These are phyloP conservation scores for Parapsyche elsis DNA, from an alignment of 1,140 invertebrate species.

Conservation along the genomic window DNA sequence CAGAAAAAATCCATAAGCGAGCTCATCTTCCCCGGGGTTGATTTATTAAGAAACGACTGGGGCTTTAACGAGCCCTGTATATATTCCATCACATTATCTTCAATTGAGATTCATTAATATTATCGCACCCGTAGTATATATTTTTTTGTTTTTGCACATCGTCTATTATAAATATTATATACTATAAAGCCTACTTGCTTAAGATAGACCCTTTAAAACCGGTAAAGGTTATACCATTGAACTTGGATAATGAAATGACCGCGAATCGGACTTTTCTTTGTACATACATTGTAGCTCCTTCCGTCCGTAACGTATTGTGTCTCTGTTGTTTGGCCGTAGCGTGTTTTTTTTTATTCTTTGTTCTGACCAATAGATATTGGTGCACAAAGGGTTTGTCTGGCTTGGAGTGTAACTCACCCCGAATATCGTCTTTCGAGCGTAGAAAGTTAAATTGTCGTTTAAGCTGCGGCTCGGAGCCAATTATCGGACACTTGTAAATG, in stretches of 20 bases:
- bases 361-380: too few relatives aligned
- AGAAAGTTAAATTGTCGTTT: neutral
- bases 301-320: too few relatives aligned
- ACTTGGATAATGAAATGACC: slow-evolving; percentile 39
- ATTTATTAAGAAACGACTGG: slow-evolving; percentile 20
- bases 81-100: neutral
- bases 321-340: slow-evolving; percentile 30
- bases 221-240: slow-evolving; percentile 49
- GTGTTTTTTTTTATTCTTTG: neutral
- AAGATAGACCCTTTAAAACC: slow-evolving; percentile 43
- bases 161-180: neutral
- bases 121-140: slow-evolving; percentile 42
- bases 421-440: too few relatives aligned
- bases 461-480: neutral
- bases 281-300: too few relatives aligned
- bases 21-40: slow-evolving; percentile 8
- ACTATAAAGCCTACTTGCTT: neutral
- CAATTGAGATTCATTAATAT: slow-evolving; percentile 55
- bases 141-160: neutral
- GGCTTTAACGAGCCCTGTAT: neutral
- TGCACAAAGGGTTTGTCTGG: too few relatives aligned
- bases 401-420: too few relatives aligned
- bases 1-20: neutral
- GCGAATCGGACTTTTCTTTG: slow-evolving; percentile 20
- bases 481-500: neutral